Evolutionary conservation across 2,888 invertebrate species (phyloP), one percentile per base, ranked within the genome.

Genomic region (Agrotis segetum): DNA sequence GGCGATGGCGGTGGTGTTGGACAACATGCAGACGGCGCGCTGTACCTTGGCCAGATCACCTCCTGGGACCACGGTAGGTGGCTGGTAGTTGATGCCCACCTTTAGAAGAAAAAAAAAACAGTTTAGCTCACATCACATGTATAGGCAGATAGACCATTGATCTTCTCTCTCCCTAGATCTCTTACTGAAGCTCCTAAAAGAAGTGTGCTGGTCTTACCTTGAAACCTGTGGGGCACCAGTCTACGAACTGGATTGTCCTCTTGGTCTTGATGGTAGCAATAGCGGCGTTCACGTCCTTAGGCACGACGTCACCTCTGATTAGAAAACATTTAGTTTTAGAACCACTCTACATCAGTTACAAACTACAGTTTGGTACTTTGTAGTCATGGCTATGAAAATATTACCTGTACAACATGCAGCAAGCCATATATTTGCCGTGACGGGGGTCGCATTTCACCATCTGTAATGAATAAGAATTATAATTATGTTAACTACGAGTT

Each of bases 201-300:
- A 11, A 40, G 11, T 40, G 40, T 40, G 11, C 34, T 56, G 19
- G n/a, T 55, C 5, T 69, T 81, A 94, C 95, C 94, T 98, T 98
- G 92, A 98, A 98, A 2, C 98, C 98, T 74, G 98, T 98, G n/a
- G 98, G 98, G 87, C 98, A 98, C 97, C 98, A 98, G 91, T 98
- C 98, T 2, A 98, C 98, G 87, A 99, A 99, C 92, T 99, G 99
- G 85, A 99, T 98, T 86, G 97, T 97, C 62, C 99, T 97, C 96
- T 99, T 99, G n/a, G 99, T 99, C 96, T 99, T 99, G 92, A 99
- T 99, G 75, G 98, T 98, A 5, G 99, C 98, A 87, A 99, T 99
- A 68, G 99, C 98, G 0, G 98, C 98, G 90, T 99, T 99, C 47
- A 99, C 99, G 91, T 99, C 99, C 92, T 99, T 99, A 5, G 99